Base-by-base conservation (phyloP, 2,888 invertebrate species). In the Drosophila macrospina region DNA sequence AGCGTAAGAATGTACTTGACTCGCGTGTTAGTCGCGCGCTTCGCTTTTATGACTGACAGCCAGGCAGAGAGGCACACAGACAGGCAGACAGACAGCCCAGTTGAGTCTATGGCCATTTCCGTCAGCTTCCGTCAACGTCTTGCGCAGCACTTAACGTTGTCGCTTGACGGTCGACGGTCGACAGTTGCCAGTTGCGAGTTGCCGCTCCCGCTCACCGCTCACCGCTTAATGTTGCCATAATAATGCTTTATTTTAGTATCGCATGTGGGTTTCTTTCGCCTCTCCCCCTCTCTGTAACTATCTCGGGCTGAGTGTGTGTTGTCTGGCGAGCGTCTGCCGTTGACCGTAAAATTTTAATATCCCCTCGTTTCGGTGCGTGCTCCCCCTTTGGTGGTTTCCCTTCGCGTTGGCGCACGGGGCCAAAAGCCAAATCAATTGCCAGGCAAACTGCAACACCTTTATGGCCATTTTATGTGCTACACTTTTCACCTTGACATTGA, bases 401-500 rank as follows among this genome's bases (percentile, higher is more conserved):
- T 54, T 10, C 16, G n/a, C 26, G 0, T 1, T 28, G 16, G n/a
- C 26, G 0, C 3, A 20, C 8, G 55, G 64, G 37, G 15, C 26
- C 37, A 42, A 37, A 47, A 65, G 45, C 66, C 60, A 88, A 86
- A 89, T 89, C 89, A 88, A 80, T 81, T 80, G 79, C 45, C 56
- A 20, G 70, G 56, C 78, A 68, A 83, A 88, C 78, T 88, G 78
- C 83, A 73, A 74, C 83, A 88, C 89, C 89, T 89, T 89, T 88
- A 89, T 80, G 80, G 41, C 57, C 66, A 56, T 80, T 89, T 89
- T 82, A 89, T 88, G 88, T 62, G 80, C 67, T 54, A 74, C 81
- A 84, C 84, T 84, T 83, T 88, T 89, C 83, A 89, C 89, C 86
- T 86, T 86, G 86, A 89, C 86, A 86, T 89, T 86, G 87, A 80